phyloP scores from a whole-genome alignment of 1,140 invertebrate species.

The Rhagoletis zephyria region DNA sequence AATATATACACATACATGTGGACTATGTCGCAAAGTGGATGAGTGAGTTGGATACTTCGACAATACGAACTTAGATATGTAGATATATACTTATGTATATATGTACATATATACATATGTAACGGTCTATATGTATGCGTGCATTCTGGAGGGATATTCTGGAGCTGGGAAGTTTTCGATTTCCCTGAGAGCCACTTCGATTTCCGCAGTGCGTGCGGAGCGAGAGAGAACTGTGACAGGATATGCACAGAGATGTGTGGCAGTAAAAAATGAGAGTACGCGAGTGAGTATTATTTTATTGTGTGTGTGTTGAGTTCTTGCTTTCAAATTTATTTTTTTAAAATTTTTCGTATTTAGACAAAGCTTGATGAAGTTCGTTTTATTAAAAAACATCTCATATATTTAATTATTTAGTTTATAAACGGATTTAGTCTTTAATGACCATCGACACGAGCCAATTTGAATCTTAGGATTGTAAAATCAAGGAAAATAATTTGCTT shows the following conservation, averaged over 20 bases:
- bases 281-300: neutral
- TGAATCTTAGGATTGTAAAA: no score
- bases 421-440: no score
- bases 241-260: no score
- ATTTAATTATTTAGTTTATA: no score
- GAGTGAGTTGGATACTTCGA: neutral
- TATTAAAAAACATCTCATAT: no score
- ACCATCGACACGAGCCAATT: no score
- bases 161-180: neutral
- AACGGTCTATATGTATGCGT: neutral
- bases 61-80: neutral
- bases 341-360: no score
- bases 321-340: no score
- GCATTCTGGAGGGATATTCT: constrained; percentile 5
- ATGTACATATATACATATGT: neutral
- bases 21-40: neutral
- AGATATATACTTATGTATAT: neutral
- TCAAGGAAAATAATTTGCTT: no score
- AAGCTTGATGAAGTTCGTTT: no score
- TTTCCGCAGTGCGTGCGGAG: neutral
- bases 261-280: neutral
- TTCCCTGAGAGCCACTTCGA: neutral
- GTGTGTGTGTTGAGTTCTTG: no score
- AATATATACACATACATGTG: neutral
- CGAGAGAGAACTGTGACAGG: neutral